Evolutionary conservation across 2,113 vertebrate genomes (phyloP).

Genomic region (Ahaetulla prasina): DNA sequence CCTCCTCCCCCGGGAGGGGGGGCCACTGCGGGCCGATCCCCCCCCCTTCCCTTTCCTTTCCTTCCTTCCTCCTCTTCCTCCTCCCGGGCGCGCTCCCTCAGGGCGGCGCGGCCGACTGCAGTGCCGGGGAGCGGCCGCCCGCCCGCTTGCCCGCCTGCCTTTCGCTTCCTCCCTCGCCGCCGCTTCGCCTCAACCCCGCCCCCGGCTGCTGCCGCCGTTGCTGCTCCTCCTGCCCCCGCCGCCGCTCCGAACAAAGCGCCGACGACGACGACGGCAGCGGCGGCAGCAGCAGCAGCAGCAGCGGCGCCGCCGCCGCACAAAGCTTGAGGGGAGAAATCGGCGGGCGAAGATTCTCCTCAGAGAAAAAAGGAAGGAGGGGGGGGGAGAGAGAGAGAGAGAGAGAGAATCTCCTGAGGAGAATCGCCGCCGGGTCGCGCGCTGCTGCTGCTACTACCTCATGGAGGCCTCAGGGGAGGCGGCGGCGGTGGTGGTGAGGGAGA

Average conservation of each 20-base stretch:
- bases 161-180: constrained; percentile 9
- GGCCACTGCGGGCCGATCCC: background rate
- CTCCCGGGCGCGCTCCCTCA: background rate
- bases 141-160: constrained; percentile 40
- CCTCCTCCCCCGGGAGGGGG: background rate
- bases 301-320: constrained; percentile 47
- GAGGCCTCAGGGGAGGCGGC: background rate
- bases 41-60: background rate
- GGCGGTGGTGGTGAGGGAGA: background rate
- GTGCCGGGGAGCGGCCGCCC: constrained; percentile 14
- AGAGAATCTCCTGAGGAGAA: background rate
- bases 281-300: background rate
- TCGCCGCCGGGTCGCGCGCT: background rate
- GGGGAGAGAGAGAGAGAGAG: too few species aligned
- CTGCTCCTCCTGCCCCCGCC: background rate
- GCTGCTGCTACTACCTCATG: background rate
- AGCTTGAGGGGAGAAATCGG: constrained; percentile 42
- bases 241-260: constrained; percentile 58
- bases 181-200: constrained; percentile 48
- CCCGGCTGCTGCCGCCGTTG: background rate
- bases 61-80: background rate
- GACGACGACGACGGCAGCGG: background rate
- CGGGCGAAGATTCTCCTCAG: constrained; percentile 14
- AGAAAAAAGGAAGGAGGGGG: too few species aligned
- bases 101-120: constrained; percentile 32